These are phyloP conservation scores for Menura novaehollandiae DNA, from an alignment of 2,113 vertebrate species.

Conservation along the genomic window DNA sequence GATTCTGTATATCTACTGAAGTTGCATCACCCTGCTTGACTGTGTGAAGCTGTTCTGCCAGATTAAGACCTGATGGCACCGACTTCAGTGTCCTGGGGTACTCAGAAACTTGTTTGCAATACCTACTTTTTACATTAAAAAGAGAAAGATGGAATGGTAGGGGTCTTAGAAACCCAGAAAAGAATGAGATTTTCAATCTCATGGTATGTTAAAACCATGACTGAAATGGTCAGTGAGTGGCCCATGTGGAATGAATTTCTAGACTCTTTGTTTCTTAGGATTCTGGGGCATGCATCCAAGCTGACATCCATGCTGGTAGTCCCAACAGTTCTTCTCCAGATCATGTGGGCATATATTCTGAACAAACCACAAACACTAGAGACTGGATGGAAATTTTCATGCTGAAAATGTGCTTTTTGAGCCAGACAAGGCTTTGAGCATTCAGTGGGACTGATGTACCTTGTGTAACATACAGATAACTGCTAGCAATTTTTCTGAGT, in stretches of 20 bases:
- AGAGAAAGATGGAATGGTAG: background rate
- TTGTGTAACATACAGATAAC: background rate
- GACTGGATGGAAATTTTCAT: background rate
- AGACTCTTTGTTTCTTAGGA: background rate
- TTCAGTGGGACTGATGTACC: background rate
- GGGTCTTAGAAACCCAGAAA: background rate
- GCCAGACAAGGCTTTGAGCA: background rate
- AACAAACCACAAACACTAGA: background rate
- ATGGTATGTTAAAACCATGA: background rate
- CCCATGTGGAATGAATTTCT: background rate
- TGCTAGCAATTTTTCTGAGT: background rate
- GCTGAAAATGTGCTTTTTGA: background rate
- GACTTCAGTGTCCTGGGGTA: background rate
- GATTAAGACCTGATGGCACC: background rate
- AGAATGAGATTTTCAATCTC: background rate
- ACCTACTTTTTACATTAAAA: background rate
- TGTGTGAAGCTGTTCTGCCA: background rate
- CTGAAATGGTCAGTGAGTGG: background rate
- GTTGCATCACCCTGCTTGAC: background rate
- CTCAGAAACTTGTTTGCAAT: background rate
- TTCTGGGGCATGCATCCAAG: background rate
- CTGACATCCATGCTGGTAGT: background rate
- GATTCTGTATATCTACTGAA: background rate
- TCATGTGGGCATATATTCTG: background rate
- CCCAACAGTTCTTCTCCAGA: background rate